Base-by-base conservation (phyloP, 1,140 invertebrate genomes). In the Antheraea mylitta region DNA sequence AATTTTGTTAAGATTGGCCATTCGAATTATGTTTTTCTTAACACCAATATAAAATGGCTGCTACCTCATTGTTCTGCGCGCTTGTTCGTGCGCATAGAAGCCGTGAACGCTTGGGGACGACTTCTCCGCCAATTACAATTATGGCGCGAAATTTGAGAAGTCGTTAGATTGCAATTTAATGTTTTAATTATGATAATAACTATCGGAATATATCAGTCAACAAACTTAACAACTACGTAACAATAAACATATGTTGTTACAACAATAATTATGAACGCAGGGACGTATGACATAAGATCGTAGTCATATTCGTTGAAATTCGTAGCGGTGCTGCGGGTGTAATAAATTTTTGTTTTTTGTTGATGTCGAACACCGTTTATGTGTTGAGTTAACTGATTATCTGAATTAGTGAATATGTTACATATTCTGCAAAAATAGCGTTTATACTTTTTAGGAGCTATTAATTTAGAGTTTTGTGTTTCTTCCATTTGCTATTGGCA, bases 1-100 rank as follows among this genome's bases (percentile, higher is more conserved):
- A 92, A 92, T 92, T 91, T 91, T 73, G 85, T 88, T 90, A 92
- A 92, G 85, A 92, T 91, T 92, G 88, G 89, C 89, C 91, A 92
- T 92, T 92, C 89, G 91, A 91, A 92, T 90, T 92, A 92, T 92
- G 91, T 92, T 92, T 92, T 92, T 92, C 90, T 92, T 90, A 88
- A 83, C 91, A 91, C 88, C 89, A 89, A 92, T 84, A 92, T 92
- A 92, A 92, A 91, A 92, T 92, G 91, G 91, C 91, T 91, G 91
- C 90, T 92, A 92, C 89, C 90, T 92, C 89, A 91, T 91, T 91
- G 91, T 91, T 91, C 88, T 92, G 91, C 91, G 91, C 91, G 89
- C 85, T 92, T 86, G 90, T 91, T 91, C 90, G 89, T 92, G 91
- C 91, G 91, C 91, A 92, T 89, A 92, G 85, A 92, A 92, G 91